Percentiles rank a stretch among this genome's conserved stretches.
Conservation (phyloP, 1,140 invertebrate genomes). For the Scylla paramamosain region DNA sequence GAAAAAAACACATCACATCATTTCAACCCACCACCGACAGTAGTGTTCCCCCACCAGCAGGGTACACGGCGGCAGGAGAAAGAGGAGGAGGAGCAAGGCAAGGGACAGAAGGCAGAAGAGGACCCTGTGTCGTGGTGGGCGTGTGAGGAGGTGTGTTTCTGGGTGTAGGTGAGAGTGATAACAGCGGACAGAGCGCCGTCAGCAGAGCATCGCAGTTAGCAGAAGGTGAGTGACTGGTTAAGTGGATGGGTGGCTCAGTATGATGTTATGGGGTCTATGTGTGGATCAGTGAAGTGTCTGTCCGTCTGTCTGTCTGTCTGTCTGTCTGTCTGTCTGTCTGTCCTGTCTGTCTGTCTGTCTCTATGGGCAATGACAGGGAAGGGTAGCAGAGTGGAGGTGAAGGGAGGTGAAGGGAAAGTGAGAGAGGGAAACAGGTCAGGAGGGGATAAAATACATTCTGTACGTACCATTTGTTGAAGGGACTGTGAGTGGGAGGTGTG, state of each 20-base stretch:
- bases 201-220: not conserved
- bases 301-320: too few relatives aligned
- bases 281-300: too few relatives aligned
- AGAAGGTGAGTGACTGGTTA: not conserved
- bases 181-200: not conserved
- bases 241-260: not conserved
- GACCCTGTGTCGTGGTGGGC: not conserved
- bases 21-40: not conserved
- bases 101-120: not conserved
- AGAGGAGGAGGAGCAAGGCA: not conserved
- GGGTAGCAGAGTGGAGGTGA: too few relatives aligned
- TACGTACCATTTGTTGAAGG: too few relatives aligned
- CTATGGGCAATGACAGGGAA: too few relatives aligned
- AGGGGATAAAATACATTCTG: too few relatives aligned
- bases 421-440: too few relatives aligned
- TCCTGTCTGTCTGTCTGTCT: too few relatives aligned
- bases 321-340: too few relatives aligned
- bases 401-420: too few relatives aligned
- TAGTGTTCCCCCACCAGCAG: not conserved
- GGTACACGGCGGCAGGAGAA: not conserved
- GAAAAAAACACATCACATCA: too few relatives aligned
- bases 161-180: slow-evolving; percentile 30
- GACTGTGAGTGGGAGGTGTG: too few relatives aligned
- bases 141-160: slow-evolving; percentile 30
- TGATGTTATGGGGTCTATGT: not conserved